These are phyloP conservation scores for Falco novaeseelandiae DNA, from an alignment of 2,797 vertebrate genomes.

Conservation along the genomic window DNA sequence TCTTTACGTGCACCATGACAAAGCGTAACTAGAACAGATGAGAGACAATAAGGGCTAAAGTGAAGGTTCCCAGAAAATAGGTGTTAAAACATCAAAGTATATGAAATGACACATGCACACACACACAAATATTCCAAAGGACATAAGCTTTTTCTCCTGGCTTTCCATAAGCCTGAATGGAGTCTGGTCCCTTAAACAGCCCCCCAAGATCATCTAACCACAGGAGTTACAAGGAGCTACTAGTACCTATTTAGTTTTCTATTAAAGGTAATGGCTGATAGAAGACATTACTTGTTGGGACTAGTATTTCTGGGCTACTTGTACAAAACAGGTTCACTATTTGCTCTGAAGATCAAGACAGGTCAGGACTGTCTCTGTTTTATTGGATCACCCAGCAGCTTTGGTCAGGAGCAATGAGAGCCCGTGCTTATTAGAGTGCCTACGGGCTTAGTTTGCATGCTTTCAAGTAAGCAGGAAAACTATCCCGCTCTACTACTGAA, in stretches of 20 bases:
- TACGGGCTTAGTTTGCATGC: background rate
- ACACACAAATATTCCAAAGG: background rate
- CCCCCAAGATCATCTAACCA: background rate
- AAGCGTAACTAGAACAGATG: background rate
- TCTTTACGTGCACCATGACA: background rate
- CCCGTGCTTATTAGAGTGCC: background rate
- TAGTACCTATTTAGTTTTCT: background rate
- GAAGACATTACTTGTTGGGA: background rate
- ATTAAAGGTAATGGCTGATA: background rate
- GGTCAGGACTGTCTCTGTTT: background rate
- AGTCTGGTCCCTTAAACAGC: background rate
- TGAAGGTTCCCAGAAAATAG: background rate
- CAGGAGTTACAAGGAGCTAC: background rate
- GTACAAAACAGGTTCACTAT: background rate
- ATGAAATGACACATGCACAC: background rate
- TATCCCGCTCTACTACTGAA: background rate
- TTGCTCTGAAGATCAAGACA: background rate
- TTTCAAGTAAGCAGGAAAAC: background rate
- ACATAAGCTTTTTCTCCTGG: background rate
- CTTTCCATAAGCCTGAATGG: background rate
- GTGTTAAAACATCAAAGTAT: background rate
- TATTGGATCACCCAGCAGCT: background rate
- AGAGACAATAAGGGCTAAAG: background rate
- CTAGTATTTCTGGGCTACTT: background rate
- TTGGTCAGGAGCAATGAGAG: background rate